Conservation (phyloP, 1,140 invertebrate species). For the Euura lappo region DNA sequence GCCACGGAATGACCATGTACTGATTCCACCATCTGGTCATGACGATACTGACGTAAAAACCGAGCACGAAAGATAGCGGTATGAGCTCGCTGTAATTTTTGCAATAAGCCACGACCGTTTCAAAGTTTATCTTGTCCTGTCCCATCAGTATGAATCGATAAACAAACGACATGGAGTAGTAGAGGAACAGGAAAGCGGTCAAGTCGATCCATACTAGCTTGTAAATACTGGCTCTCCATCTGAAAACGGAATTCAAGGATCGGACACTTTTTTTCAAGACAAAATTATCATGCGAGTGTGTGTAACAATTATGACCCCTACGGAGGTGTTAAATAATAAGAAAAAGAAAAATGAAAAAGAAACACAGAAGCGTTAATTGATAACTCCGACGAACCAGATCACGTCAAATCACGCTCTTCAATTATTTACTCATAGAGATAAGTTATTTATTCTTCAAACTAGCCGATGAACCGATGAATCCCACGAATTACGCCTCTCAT, state of each 20-base stretch:
- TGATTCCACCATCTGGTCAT: constrained; percentile 94
- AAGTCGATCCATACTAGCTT: constrained; percentile 77
- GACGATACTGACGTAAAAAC: constrained; percentile 92
- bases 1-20: constrained; percentile 81
- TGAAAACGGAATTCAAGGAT: constrained; percentile 47
- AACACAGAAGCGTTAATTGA: background rate
- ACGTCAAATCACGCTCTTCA: background rate
- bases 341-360: background rate
- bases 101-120: constrained; percentile 79
- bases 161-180: constrained; percentile 65
- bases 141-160: constrained; percentile 65
- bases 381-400: background rate
- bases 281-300: too few species aligned
- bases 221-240: constrained; percentile 78
- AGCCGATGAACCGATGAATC: too few species aligned
- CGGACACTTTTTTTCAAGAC: background rate
- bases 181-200: constrained; percentile 67
- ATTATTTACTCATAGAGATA: too few species aligned
- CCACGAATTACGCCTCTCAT: too few species aligned
- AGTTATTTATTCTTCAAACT: too few species aligned
- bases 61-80: constrained; percentile 85
- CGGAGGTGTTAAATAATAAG: background rate
- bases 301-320: too few species aligned
- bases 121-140: constrained; percentile 71
- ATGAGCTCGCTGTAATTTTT: constrained; percentile 80